phyloP scores from a whole-genome alignment of 1,140 invertebrate species.

The Eumeta japonica region DNA sequence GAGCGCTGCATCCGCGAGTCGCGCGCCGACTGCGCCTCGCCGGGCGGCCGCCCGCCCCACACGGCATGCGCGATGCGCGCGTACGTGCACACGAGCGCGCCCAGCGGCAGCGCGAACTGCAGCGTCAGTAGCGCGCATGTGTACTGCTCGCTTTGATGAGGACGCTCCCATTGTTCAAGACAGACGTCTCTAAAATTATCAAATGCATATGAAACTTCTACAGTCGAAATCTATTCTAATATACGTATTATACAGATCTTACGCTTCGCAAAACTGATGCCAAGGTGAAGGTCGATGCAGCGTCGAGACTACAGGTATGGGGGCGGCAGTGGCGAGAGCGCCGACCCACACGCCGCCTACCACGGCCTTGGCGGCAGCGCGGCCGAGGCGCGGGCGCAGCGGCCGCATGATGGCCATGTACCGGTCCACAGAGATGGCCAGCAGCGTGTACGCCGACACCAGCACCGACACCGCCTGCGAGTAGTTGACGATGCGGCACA shows the following conservation, averaged over 20 bases:
- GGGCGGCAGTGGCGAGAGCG: slow-evolving; percentile 76
- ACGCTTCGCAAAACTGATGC: slow-evolving; percentile 65
- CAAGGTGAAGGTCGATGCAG: slow-evolving; percentile 60
- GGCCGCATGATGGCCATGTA: slow-evolving; percentile 89
- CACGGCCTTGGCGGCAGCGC: slow-evolving; percentile 67
- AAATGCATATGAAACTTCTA: slow-evolving; percentile 5
- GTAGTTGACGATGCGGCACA: slow-evolving; percentile 78
- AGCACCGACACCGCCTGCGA: slow-evolving; percentile 79
- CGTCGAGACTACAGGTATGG: slow-evolving; percentile 71
- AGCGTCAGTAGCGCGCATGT: slow-evolving; percentile 75
- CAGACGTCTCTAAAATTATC: slow-evolving; percentile 63
- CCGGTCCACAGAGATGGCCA: slow-evolving; percentile 83
- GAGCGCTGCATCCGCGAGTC: slow-evolving; percentile 81
- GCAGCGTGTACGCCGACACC: slow-evolving; percentile 80
- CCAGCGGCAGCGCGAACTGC: slow-evolving; percentile 82
- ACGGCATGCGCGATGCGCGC: slow-evolving; percentile 81
- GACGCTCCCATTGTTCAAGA: slow-evolving; percentile 63
- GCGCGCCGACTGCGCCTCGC: slow-evolving; percentile 78
- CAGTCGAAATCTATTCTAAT: too few relatives aligned
- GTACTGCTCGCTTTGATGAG: slow-evolving; percentile 67
- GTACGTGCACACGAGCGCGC: slow-evolving; percentile 86
- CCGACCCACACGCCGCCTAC: slow-evolving; percentile 77
- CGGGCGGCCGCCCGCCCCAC: slow-evolving; percentile 82
- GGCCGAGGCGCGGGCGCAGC: slow-evolving; percentile 74
- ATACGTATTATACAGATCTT: slow-evolving; percentile 32